These are phyloP conservation scores for Liopterus haemorrhoidalis DNA, from an alignment of 2,888 invertebrate genomes.

Conservation along the genomic window DNA sequence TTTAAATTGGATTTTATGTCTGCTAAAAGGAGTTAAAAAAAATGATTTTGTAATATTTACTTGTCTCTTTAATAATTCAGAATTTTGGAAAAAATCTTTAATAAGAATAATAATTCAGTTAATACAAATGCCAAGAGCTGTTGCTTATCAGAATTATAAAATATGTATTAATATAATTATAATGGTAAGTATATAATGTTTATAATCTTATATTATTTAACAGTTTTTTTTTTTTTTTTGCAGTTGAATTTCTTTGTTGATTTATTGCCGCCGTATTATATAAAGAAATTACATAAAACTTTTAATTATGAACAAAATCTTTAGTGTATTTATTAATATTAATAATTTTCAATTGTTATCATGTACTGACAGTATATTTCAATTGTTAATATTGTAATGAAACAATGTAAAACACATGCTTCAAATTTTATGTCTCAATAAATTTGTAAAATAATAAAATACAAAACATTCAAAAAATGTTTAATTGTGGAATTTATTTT, in stretches of 20 bases:
- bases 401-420: not conserved
- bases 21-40: conserved; percentile 1
- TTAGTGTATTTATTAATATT: conserved; percentile 4
- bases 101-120: conserved; percentile 4
- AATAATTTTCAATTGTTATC: not conserved
- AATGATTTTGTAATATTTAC: conserved; percentile 5
- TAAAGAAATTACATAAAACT: not conserved
- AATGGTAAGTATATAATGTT: conserved; percentile 9
- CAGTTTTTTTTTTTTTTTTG: not conserved
- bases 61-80: conserved; percentile 8
- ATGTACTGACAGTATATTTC: conserved; percentile 2
- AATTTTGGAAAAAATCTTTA: conserved; percentile 11
- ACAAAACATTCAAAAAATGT: too few relatives aligned
- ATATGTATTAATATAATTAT: conserved; percentile 12
- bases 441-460: too few relatives aligned
- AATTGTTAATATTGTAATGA: not conserved
- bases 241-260: conserved; percentile 8
- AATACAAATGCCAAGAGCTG: too few relatives aligned
- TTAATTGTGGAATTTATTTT: not conserved
- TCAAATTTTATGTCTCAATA: not conserved
- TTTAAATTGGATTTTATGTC: conserved; percentile 9
- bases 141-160: conserved; percentile 11
- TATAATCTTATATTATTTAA: too few relatives aligned
- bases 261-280: conserved; percentile 5
- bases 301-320: not conserved